Conservation (phyloP, 2,797 vertebrate genomes). For the Peromyscus attwateri region DNA sequence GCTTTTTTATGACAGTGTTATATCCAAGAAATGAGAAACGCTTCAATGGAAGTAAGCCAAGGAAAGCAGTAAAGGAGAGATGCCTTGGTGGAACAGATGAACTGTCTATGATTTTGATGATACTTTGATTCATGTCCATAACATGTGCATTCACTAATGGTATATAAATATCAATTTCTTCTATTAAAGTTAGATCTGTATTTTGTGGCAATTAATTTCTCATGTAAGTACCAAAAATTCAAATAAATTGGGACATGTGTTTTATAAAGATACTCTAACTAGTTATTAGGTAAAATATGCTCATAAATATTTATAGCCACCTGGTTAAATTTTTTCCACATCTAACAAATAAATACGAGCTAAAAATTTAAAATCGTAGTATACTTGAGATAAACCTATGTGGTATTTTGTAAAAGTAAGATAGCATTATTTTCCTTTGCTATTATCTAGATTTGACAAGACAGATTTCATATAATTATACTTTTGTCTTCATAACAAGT, state of each 20-base stretch:
- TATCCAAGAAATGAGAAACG: neutral
- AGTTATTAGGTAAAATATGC: slow-evolving; percentile 3
- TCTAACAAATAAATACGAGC: neutral
- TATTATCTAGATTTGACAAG: neutral
- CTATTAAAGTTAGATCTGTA: neutral
- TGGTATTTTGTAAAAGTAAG: neutral
- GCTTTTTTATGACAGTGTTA: neutral
- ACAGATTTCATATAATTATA: neutral
- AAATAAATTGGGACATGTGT: neutral
- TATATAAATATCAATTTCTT: neutral
- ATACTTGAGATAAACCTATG: neutral
- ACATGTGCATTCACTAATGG: neutral
- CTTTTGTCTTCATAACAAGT: neutral
- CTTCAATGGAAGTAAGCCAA: neutral
- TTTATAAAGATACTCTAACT: neutral
- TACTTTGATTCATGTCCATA: neutral
- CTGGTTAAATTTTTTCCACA: neutral
- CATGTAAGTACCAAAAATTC: neutral
- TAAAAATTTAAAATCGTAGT: neutral
- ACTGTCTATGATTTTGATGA: neutral
- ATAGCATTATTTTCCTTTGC: neutral
- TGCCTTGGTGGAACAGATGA: neutral
- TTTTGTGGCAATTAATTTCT: neutral
- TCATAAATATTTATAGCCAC: slow-evolving; percentile 26
- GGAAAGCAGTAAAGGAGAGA: neutral